Base-by-base conservation (phyloP, 2,797 vertebrate species). In the Enoplosus armatus region DNA sequence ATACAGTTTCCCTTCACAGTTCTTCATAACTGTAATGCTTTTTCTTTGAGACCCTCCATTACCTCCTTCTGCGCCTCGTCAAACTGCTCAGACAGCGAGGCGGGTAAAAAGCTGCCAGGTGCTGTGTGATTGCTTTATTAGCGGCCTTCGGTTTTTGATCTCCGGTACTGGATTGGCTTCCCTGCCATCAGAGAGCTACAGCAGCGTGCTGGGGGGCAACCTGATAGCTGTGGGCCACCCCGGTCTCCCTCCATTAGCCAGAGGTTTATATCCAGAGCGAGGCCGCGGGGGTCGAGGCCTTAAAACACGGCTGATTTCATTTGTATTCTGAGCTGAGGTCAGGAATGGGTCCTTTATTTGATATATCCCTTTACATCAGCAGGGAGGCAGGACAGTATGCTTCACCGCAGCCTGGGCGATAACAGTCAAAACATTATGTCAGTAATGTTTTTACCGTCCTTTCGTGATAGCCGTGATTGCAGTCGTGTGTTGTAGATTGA, bases 311-410 rank as follows among this genome's bases (percentile, higher is more conserved):
- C 63, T 78, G 64, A 72, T 85, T 78, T 89, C 27, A 75, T 88
- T 80, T 82, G 86, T 77, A 71, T 85, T 65, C 37, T 67, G 66
- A 83, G 68, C 56, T 43, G 59, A 72, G 83, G 55, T 83, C 75
- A 68, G 54, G 66, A 65, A 9, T 10, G n/a, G 14, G 8, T 60
- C 22, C 33, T 54, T 31, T 12, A 3, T 8, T 5, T 73, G 54
- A 85, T 56, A 0, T 1, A 76, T 79, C 20, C 5, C 72, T 37
- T 50, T 4, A 3, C 55, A 62, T 20, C 60, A 68, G 68, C 35
- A 8, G 18, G 33, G 15, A 37, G 4, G 24, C 22, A 0, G 50
- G 59, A 53, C 47, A 2, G 16, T 5, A 0, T 15, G 48, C 37
- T 55, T 77, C 54, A 59, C 45, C 27, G 51, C 71, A 22, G 41